Conservation (phyloP, 2,888 invertebrate species). For the Drosophila borealis region DNA sequence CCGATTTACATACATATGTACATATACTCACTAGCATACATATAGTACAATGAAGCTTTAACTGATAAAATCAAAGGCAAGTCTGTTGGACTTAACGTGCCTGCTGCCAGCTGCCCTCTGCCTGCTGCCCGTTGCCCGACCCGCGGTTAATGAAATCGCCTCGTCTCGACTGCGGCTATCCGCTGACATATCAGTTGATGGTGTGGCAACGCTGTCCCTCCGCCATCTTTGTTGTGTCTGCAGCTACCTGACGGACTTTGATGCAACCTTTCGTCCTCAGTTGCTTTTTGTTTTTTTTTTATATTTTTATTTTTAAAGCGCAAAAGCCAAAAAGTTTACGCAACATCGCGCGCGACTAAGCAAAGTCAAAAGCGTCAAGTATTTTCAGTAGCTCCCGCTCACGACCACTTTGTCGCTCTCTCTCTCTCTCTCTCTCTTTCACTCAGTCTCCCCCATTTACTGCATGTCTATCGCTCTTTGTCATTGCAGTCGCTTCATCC, state of each 20-base stretch:
- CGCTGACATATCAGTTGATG: conserved; percentile 44
- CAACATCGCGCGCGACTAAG: conserved; percentile 58
- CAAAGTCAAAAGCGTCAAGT: conserved; percentile 45
- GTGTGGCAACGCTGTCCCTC: conserved; percentile 26
- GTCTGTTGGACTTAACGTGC: conserved; percentile 47
- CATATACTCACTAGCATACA: neutral
- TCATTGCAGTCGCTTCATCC: conserved; percentile 14
- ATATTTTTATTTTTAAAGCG: conserved; percentile 30
- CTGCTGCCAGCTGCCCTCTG: conserved; percentile 1
- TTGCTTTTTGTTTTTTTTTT: conserved; percentile 1
- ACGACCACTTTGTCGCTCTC: neutral
- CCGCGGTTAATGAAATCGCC: conserved; percentile 71
- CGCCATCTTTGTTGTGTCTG: conserved; percentile 15
- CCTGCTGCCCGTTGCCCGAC: too few species aligned
- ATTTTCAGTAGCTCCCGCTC: conserved; percentile 19
- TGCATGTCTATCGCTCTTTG: conserved; percentile 11
- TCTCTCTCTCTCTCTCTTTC: neutral
- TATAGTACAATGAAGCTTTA: conserved; percentile 16
- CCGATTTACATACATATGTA: conserved; percentile 9
- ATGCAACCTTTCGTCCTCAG: neutral
- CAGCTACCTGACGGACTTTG: conserved; percentile 9
- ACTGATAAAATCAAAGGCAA: conserved; percentile 68
- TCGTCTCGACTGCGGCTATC: conserved; percentile 29
- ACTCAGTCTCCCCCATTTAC: neutral
- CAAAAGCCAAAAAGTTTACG: conserved; percentile 64